Percentiles rank a stretch among this genome's conserved stretches.
Evolutionary conservation across 2,888 invertebrate species (phyloP).

Genomic region (Salticus scenicus): DNA sequence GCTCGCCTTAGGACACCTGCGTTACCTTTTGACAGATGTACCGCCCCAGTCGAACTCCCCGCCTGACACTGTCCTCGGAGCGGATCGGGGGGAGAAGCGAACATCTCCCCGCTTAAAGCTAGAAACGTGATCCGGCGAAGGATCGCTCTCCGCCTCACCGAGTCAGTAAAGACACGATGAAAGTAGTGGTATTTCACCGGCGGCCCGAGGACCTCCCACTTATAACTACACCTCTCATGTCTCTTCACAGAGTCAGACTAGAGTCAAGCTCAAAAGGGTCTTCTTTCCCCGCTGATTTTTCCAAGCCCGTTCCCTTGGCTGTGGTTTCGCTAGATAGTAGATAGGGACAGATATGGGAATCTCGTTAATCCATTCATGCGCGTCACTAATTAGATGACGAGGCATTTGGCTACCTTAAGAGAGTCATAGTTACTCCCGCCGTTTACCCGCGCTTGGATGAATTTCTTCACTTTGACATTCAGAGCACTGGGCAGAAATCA

Average conservation of each 20-base stretch:
- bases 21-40: slow-evolving; percentile 78
- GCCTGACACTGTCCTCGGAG: slow-evolving; percentile 76
- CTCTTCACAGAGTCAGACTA: too few species aligned
- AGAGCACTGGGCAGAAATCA: slow-evolving; percentile 78
- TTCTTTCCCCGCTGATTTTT: too few species aligned
- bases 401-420: slow-evolving; percentile 53
- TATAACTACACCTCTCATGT: too few species aligned
- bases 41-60: slow-evolving; percentile 74
- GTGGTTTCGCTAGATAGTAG: too few species aligned
- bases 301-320: too few species aligned
- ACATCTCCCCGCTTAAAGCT: slow-evolving; percentile 78
- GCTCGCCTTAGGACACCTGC: slow-evolving; percentile 82
- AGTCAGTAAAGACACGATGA: slow-evolving; percentile 80
- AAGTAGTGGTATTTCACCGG: slow-evolving; percentile 79
- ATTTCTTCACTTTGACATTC: slow-evolving; percentile 77
- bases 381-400: slow-evolving; percentile 55
- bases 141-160: slow-evolving; percentile 77
- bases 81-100: too few species aligned
- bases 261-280: too few species aligned
- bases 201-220: too few species aligned
- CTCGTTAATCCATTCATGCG: slow-evolving; percentile 52
- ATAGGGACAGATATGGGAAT: too few species aligned
- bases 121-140: slow-evolving; percentile 33
- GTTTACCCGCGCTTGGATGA: slow-evolving; percentile 77
- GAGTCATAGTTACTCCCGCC: slow-evolving; percentile 76